These are phyloP conservation scores for Camelus bactrianus DNA, from an alignment of 2,113 vertebrate species.

Conservation along the genomic window DNA sequence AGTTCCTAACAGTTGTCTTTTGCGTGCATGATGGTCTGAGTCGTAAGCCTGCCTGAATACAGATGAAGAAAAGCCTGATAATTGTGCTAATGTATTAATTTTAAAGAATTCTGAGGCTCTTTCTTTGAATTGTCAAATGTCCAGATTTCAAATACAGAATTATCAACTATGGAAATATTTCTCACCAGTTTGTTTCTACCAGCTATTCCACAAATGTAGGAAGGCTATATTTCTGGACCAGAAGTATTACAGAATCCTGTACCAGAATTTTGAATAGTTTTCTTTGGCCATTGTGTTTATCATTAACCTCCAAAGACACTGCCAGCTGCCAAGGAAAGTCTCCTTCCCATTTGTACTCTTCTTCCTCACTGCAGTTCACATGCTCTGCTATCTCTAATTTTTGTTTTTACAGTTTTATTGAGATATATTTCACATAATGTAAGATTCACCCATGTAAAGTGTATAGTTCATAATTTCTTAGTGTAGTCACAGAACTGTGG, in stretches of 20 bases:
- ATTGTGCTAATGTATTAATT: neutral
- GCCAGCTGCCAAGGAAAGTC: neutral
- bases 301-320: neutral
- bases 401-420: neutral
- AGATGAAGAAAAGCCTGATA: neutral
- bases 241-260: neutral
- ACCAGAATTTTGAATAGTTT: neutral
- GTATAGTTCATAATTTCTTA: neutral
- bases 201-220: neutral
- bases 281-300: neutral
- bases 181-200: neutral
- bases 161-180: neutral
- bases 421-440: neutral
- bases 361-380: neutral
- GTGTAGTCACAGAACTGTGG: neutral
- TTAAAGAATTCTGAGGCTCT: neutral
- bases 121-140: neutral
- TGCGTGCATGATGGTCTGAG: neutral
- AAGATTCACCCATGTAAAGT: neutral
- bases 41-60: neutral
- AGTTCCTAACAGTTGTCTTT: neutral
- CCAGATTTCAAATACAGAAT: neutral
- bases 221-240: neutral
- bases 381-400: neutral
- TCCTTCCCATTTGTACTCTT: neutral